A percentile compares a stretch with the other conserved stretches of the same genome.
phyloP scores from a whole-genome alignment of 2,113 vertebrate genomes.

The Cavia aperea region DNA sequence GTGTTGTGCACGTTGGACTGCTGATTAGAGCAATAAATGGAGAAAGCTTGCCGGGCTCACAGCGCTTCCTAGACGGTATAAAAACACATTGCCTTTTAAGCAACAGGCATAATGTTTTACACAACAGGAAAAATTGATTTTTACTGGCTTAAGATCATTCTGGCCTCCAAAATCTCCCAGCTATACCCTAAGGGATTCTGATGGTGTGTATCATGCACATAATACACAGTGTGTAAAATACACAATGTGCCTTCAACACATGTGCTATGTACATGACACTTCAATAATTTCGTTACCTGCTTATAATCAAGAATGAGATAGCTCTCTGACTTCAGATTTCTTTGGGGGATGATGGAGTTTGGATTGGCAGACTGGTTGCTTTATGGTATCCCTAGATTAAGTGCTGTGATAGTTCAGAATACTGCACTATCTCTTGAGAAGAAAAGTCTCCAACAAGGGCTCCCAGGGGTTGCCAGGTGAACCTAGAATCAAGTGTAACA shows the following conservation, averaged over 20 bases:
- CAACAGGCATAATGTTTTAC: conserved; percentile 20
- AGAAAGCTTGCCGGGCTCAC: conserved; percentile 16
- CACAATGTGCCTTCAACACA: not conserved
- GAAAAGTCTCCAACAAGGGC: not conserved
- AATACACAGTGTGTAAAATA: not conserved
- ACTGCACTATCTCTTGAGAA: no score
- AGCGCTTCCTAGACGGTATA: conserved; percentile 36
- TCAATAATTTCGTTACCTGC: not conserved
- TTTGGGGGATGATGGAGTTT: not conserved
- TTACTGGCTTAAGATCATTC: not conserved
- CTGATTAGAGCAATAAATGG: conserved; percentile 58
- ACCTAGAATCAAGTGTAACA: not conserved
- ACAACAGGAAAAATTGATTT: conserved; percentile 47
- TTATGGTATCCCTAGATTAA: not conserved
- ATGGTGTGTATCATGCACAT: not conserved
- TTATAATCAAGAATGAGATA: not conserved
- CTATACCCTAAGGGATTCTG: not conserved
- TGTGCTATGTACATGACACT: not conserved
- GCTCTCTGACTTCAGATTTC: conserved; percentile 14
- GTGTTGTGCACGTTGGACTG: conserved; percentile 23
- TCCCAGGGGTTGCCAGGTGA: not conserved
- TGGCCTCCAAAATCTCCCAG: not conserved
- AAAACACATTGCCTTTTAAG: conserved; percentile 51
- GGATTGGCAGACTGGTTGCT: not conserved
- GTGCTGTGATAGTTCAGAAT: not conserved